Percentiles rank a stretch among this genome's conserved stretches.
phyloP scores from a whole-genome alignment of 2,113 vertebrate genomes.

The Esox niger region DNA sequence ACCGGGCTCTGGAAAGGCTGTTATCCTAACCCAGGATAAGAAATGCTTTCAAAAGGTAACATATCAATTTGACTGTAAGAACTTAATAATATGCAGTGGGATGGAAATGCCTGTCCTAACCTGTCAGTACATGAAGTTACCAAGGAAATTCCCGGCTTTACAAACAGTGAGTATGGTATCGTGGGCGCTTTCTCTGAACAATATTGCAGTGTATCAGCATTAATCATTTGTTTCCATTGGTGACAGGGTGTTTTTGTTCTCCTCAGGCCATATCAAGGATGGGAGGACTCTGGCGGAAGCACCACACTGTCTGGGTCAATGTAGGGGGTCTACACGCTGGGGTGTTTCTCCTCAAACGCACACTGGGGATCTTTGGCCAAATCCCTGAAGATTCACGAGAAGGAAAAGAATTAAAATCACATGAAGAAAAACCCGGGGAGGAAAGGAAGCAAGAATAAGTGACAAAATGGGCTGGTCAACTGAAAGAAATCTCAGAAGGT shows the following conservation, averaged over 20 bases:
- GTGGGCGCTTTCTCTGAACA: not conserved
- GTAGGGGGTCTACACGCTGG: constrained; percentile 93
- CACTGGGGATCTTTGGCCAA: constrained; percentile 61
- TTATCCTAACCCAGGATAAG: constrained; percentile 92
- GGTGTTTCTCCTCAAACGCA: constrained; percentile 89
- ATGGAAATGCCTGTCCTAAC: not conserved
- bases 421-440: not conserved
- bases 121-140: not conserved
- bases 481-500: not conserved
- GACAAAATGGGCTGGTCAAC: not conserved
- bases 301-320: constrained; percentile 93
- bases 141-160: not conserved
- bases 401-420: constrained; percentile 28
- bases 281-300: constrained; percentile 87
- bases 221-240: constrained; percentile 11
- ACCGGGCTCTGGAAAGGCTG: constrained; percentile 86
- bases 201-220: constrained; percentile 17
- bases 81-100: not conserved
- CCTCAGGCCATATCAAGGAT: constrained; percentile 84
- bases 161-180: not conserved
- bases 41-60: constrained; percentile 94
- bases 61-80: not conserved
- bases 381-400: constrained; percentile 69
- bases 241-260: constrained; percentile 30
- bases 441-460: constrained; percentile 28